phyloP scores from a whole-genome alignment of 2,797 vertebrate species.

The Diceros bicornis region DNA sequence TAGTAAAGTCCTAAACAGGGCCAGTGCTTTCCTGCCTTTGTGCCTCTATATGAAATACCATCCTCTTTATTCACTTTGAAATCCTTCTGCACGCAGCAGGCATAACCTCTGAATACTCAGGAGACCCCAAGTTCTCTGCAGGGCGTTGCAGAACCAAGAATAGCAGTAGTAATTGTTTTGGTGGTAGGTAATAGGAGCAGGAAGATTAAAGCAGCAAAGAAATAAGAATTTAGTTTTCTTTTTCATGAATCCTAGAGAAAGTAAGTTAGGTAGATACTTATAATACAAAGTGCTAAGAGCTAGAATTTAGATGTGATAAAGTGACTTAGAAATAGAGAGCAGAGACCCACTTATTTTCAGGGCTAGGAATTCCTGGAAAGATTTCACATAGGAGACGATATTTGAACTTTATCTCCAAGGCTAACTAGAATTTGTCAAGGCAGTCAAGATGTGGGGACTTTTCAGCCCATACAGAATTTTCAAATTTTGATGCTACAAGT shows the following conservation, averaged over 20 bases:
- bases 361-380: background rate
- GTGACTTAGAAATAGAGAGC: background rate
- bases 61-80: background rate
- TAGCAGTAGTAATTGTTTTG: background rate
- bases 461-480: background rate
- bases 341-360: background rate
- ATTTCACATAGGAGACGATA: background rate
- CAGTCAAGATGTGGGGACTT: background rate
- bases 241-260: background rate
- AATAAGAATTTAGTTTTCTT: constrained; percentile 7
- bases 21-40: background rate
- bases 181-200: background rate
- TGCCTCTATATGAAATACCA: background rate
- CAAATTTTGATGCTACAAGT: background rate
- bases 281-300: background rate
- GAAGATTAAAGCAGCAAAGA: background rate
- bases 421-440: background rate
- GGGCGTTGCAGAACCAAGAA: background rate
- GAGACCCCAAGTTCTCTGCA: background rate
- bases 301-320: background rate
- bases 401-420: constrained; percentile 14
- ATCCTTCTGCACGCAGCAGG: background rate
- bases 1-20: background rate
- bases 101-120: background rate
- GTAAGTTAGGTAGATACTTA: background rate